A percentile compares a stretch with the other conserved stretches of the same genome.
phyloP scores from a whole-genome alignment of 2,888 invertebrate species.

The Hoplodrina blanda region DNA sequence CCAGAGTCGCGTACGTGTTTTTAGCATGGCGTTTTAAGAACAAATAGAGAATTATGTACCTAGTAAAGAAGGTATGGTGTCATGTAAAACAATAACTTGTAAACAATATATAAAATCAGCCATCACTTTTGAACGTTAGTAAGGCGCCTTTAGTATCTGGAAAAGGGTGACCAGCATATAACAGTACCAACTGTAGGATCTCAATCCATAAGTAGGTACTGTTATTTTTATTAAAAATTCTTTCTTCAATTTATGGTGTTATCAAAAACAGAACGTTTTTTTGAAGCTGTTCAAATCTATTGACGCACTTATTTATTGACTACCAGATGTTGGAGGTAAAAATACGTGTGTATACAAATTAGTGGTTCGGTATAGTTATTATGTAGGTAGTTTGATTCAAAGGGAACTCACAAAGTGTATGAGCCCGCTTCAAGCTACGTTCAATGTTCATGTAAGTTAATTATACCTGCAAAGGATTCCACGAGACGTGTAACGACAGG shows the following conservation, averaged over 20 bases:
- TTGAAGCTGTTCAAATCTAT: conserved; percentile 32
- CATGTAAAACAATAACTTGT: no score
- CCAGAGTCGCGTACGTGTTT: not conserved
- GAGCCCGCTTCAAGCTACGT: conserved; percentile 10
- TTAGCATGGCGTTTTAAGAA: not conserved
- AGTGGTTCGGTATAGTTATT: conserved; percentile 16
- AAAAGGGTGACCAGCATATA: no score
- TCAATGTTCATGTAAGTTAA: conserved; percentile 21
- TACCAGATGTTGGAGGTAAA: conserved; percentile 59
- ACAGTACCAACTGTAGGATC: not conserved
- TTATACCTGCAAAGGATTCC: conserved; percentile 37
- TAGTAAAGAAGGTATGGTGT: not conserved
- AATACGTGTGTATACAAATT: conserved; percentile 53
- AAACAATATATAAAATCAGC: no score
- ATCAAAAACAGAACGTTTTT: conserved; percentile 41
- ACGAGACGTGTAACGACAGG: conserved; percentile 20
- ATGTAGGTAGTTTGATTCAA: conserved; percentile 27
- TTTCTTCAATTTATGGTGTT: conserved; percentile 37
- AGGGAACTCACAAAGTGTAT: conserved; percentile 29
- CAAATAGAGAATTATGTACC: not conserved
- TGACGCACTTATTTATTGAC: conserved; percentile 48
- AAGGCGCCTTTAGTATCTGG: no score
- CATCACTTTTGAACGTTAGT: no score
- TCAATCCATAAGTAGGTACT: not conserved
- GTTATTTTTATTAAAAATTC: conserved; percentile 23